Evolutionary conservation across 2,888 invertebrate species (phyloP), one percentile per base, ranked within the genome.

Genomic region (Ochropacha duplaris): DNA sequence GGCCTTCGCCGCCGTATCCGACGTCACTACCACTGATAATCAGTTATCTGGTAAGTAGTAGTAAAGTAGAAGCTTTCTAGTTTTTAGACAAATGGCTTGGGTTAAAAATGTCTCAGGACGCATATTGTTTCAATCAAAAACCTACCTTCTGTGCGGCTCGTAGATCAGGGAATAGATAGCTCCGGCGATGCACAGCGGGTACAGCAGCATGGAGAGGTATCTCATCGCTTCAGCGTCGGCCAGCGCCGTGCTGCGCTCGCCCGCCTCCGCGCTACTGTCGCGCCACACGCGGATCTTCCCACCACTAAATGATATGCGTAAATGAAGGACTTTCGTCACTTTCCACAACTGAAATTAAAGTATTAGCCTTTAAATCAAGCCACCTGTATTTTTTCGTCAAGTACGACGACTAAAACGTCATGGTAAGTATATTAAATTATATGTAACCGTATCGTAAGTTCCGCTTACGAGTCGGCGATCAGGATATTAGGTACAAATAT

Each of bases 141-240:
- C 54, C 31, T 74, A 97, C 98, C 98, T 97, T 90, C 97, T 98
- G 83, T 99, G 99, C 14, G 98, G 98, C 73, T 97, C 96, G 85
- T 99, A 99, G 14, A 99, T 70, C 22, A 99, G 94, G 6, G 98
- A 98, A 90, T 99, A 99, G 9, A 96, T 80, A 8, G 99, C 99
- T 4, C 99, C 98, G 22, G 94, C 94, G 24, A 96, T 56, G 75
- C 98, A 97, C 12, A 99, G 92, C 1, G 99, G 99, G 86, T 98
- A 97, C 56, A 99, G 90, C 36, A 99, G 72, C 87, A 97, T 97
- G 60, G 96, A 96, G 49, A 99, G 94, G 83, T 99, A 99, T 58
- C 94, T 94, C 98, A 99, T 99, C 57, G 97, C 98, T 89, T 98
- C 96, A 0, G 96, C 96, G 88, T 99, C 99, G 62, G 98, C 97